A percentile compares a stretch with the other conserved stretches of the same genome.
phyloP scores from a whole-genome alignment of 2,113 vertebrate genomes.

The Ardeotis arabs region DNA sequence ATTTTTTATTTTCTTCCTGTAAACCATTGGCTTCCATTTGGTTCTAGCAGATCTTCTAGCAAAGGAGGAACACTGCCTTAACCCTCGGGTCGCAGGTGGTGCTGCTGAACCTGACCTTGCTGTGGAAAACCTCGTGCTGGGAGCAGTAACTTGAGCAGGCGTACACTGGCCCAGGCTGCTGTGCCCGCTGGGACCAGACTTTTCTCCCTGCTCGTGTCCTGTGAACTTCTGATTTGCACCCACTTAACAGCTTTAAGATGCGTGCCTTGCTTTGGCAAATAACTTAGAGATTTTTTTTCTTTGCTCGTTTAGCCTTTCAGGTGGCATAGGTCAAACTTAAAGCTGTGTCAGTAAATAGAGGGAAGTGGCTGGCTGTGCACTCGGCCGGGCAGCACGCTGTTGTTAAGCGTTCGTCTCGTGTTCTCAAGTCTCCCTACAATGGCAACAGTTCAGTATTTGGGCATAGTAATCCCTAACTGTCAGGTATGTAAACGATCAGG shows the following conservation, averaged over 20 bases:
- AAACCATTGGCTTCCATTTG: background rate
- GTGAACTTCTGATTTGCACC: background rate
- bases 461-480: background rate
- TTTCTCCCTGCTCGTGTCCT: background rate
- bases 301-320: background rate
- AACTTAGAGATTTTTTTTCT: no score
- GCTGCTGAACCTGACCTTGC: background rate
- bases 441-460: background rate
- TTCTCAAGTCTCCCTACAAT: background rate
- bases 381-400: accelerated
- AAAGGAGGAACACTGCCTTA: background rate
- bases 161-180: background rate
- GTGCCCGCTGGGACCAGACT: background rate
- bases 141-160: background rate
- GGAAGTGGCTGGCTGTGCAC: background rate
- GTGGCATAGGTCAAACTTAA: background rate
- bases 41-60: background rate
- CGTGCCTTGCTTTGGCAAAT: background rate
- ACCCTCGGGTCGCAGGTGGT: background rate
- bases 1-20: background rate
- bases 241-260: no score
- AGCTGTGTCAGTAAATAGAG: accelerated
- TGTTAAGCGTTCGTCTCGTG: background rate
- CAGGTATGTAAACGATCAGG: background rate
- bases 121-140: background rate